A percentile compares a stretch with the other conserved stretches of the same genome.
Conservation (phyloP, 2,888 invertebrate genomes). For the Lamproptera curius region DNA sequence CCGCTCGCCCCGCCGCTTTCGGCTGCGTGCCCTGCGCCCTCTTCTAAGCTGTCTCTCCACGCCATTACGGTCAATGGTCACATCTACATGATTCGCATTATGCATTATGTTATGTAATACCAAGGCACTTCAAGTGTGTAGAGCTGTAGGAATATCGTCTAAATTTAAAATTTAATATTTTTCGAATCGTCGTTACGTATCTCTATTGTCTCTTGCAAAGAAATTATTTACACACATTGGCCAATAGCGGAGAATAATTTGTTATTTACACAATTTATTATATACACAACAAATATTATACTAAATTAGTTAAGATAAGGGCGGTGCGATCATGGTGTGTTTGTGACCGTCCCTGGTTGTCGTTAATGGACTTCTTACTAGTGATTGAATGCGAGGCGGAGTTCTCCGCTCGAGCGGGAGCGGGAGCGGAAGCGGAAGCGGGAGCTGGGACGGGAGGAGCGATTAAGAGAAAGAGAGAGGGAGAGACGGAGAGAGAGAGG, state of each 20-base stretch:
- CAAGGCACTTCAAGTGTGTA: not conserved
- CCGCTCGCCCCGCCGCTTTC: not conserved
- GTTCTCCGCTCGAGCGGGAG: not conserved
- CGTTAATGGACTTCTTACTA: too few relatives aligned
- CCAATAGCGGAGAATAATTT: conserved; percentile 12
- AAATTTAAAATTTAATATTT: conserved; percentile 14
- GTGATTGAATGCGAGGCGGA: not conserved
- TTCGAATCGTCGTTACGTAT: conserved; percentile 16
- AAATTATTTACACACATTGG: conserved; percentile 18
- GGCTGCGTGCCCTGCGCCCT: conserved; percentile 6
- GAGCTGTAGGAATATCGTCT: conserved; percentile 1
- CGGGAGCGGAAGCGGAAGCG: not conserved
- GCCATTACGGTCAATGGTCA: too few relatives aligned
- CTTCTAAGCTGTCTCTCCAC: not conserved
- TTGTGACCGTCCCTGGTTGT: too few relatives aligned
- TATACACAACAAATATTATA: conserved; percentile 13
- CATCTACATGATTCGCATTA: not conserved
- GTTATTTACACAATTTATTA: conserved; percentile 15
- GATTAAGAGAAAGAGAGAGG: not conserved
- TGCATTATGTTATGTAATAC: not conserved
- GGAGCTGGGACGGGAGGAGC: not conserved
- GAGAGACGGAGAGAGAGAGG: too few relatives aligned
- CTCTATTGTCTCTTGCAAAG: conserved; percentile 19
- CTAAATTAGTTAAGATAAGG: not conserved
- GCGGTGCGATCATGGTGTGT: too few relatives aligned